Conservation (phyloP, 2,797 vertebrate species). For the Neopelma chrysocephalum region DNA sequence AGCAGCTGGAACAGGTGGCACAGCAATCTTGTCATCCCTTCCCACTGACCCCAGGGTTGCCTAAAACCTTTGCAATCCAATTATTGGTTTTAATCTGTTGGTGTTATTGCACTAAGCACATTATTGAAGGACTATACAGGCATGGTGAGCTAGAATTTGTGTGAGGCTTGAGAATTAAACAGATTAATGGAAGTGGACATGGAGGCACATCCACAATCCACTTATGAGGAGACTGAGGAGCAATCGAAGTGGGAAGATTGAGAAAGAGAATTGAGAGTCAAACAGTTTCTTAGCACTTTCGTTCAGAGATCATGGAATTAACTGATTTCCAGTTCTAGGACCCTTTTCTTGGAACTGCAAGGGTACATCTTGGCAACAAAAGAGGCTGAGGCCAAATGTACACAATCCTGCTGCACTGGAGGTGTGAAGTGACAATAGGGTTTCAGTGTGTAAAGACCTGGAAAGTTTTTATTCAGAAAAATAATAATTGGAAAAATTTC, state of each 20-base stretch:
- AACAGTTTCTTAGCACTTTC: not conserved
- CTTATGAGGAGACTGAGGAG: not conserved
- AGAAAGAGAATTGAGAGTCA: not conserved
- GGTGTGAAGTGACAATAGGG: not conserved
- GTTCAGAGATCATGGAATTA: not conserved
- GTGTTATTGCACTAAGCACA: slow-evolving; percentile 8
- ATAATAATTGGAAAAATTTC: not conserved
- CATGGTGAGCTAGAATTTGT: not conserved
- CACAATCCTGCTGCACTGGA: not conserved
- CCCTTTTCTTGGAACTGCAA: not conserved
- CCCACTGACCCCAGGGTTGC: slow-evolving; percentile 7
- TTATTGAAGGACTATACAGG: slow-evolving; percentile 7
- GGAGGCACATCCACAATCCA: not conserved
- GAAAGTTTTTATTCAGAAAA: not conserved
- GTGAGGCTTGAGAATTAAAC: not conserved
- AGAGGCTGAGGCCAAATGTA: not conserved
- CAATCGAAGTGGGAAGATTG: accelerated
- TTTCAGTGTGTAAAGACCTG: not conserved
- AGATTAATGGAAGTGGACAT: not conserved
- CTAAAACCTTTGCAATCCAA: slow-evolving; percentile 9
- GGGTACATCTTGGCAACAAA: not conserved
- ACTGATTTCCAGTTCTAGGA: not conserved
- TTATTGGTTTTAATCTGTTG: not conserved
- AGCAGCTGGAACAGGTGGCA: not conserved
- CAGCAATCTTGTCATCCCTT: not conserved